phyloP scores from a whole-genome alignment of 2,888 invertebrate species.

The Diploptera punctata region DNA sequence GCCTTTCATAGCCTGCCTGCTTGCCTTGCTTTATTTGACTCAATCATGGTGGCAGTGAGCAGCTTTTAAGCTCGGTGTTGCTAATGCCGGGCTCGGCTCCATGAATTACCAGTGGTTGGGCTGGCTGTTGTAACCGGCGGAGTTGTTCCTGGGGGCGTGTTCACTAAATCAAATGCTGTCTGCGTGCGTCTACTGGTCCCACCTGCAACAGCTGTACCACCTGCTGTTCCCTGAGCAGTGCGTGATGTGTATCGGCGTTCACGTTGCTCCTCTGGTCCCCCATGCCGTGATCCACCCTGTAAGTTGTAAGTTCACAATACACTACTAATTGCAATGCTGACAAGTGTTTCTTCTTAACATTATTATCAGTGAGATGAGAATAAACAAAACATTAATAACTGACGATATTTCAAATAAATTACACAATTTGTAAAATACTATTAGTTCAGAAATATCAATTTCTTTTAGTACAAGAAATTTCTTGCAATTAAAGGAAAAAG shows the following conservation, averaged over 20 bases:
- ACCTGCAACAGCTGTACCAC: constrained; percentile 34
- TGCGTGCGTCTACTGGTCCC: constrained; percentile 51
- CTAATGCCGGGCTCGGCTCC: constrained; percentile 30
- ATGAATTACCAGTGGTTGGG: constrained; percentile 53
- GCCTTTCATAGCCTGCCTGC: not conserved
- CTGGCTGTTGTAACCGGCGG: constrained; percentile 56
- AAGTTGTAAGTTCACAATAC: too few relatives aligned
- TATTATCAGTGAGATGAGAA: too few relatives aligned
- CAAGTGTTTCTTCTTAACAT: too few relatives aligned
- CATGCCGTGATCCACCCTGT: constrained; percentile 57
- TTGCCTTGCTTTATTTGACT: not conserved
- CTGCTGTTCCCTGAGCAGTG: constrained; percentile 41
- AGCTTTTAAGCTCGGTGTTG: constrained; percentile 1
- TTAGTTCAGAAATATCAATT: too few relatives aligned
- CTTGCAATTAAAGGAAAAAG: too few relatives aligned
- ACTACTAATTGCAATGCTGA: too few relatives aligned
- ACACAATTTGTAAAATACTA: too few relatives aligned
- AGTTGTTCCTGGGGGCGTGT: constrained; percentile 45
- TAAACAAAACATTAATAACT: too few relatives aligned
- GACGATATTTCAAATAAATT: too few relatives aligned
- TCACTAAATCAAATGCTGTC: constrained; percentile 41
- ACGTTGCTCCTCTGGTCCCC: constrained; percentile 56
- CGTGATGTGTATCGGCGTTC: constrained; percentile 50
- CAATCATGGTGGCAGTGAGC: constrained; percentile 9
- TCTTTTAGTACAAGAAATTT: too few relatives aligned